Percentiles rank a stretch among this genome's conserved stretches.
Evolutionary conservation across 2,888 invertebrate species (phyloP).

Genomic region (Patella pellucida): DNA sequence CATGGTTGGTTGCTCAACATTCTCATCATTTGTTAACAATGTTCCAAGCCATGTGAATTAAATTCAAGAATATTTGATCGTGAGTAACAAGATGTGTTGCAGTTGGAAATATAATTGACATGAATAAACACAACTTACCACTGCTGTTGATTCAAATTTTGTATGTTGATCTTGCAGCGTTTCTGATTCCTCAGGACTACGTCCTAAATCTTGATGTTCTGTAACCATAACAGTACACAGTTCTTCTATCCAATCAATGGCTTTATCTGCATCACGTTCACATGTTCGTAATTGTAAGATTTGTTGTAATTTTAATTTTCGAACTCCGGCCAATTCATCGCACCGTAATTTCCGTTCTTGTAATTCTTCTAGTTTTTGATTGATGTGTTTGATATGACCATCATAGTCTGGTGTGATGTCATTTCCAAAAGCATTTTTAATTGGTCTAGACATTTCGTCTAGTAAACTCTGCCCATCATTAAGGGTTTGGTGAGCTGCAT

Average conservation of each 20-base stretch:
- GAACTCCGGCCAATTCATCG: constrained; percentile 81
- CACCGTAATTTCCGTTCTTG: constrained; percentile 79
- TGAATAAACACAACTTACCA: constrained; percentile 74
- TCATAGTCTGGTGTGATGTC: constrained; percentile 76
- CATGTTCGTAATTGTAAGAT: constrained; percentile 82
- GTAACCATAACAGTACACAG: constrained; percentile 80
- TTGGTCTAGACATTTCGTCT: constrained; percentile 83
- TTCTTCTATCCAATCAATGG: constrained; percentile 84
- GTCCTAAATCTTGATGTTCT: constrained; percentile 82
- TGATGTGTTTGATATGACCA: constrained; percentile 78
- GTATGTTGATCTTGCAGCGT: constrained; percentile 82
- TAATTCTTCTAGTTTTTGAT: constrained; percentile 80
- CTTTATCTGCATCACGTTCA: constrained; percentile 83
- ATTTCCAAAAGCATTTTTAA: constrained; percentile 83
- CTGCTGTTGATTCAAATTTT: constrained; percentile 83
- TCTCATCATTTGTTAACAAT: too few species aligned
- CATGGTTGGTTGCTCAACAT: too few species aligned
- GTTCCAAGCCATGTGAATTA: too few species aligned
- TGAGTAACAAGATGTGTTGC: too few species aligned
- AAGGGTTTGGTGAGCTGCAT: constrained; percentile 78
- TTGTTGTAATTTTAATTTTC: constrained; percentile 84
- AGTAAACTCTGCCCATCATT: constrained; percentile 84
- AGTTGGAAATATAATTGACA: neutral
- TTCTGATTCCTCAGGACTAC: constrained; percentile 81
- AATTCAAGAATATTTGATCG: too few species aligned